These are phyloP conservation scores for Hydroisotoma schaefferi DNA, from an alignment of 2,888 invertebrate genomes.

Conservation along the genomic window DNA sequence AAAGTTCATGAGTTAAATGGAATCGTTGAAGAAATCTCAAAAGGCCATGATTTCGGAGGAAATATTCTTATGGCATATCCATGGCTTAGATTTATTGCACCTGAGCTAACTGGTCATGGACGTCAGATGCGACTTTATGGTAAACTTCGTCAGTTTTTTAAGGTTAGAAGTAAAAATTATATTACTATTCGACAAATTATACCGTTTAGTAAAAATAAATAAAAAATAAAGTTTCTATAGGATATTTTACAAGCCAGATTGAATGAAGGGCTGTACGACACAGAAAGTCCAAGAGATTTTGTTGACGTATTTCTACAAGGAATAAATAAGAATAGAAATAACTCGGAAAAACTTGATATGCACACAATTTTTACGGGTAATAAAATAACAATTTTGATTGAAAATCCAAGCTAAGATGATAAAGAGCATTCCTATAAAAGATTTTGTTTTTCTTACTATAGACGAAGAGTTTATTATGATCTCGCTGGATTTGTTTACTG, in stretches of 20 bases:
- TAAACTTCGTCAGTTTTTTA: constrained; percentile 39
- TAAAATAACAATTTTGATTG: too few relatives aligned
- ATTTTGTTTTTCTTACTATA: too few relatives aligned
- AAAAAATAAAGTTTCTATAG: constrained; percentile 15
- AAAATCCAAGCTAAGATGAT: too few relatives aligned
- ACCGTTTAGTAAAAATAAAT: too few relatives aligned
- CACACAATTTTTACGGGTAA: too few relatives aligned
- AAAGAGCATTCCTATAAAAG: too few relatives aligned
- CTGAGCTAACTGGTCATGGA: constrained; percentile 38
- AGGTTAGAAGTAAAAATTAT: constrained; percentile 26
- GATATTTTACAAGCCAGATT: constrained; percentile 31
- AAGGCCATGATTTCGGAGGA: constrained; percentile 40
- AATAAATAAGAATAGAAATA: constrained; percentile 33
- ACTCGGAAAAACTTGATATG: neutral
- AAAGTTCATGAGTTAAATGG: constrained; percentile 33
- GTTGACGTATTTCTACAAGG: constrained; percentile 41
- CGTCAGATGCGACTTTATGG: constrained; percentile 41
- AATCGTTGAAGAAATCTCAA: constrained; percentile 37
- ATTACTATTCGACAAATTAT: neutral
- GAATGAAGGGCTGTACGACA: constrained; percentile 21
- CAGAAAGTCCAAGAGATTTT: constrained; percentile 41
- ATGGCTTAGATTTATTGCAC: constrained; percentile 36
- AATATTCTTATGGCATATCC: constrained; percentile 45
- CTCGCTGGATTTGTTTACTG: constrained; percentile 43
- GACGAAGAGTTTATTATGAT: constrained; percentile 46